Evolutionary conservation across 2,888 invertebrate species (phyloP), one percentile per base, ranked within the genome.

Genomic region (Amorpha juglandis): DNA sequence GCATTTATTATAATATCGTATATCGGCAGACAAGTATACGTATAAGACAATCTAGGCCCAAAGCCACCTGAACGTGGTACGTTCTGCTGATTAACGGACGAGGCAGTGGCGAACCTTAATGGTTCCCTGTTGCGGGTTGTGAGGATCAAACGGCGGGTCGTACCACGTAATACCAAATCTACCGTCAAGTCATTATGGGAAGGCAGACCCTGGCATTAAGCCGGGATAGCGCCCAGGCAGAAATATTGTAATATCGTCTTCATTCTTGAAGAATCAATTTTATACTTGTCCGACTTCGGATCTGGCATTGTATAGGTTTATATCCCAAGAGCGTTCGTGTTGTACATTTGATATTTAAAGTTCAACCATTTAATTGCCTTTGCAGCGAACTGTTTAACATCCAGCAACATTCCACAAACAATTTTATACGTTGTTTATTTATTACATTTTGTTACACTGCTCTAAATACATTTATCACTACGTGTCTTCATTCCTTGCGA

Each of bases 341-440:
- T 58, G 55, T 35, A 16, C 19, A 11, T 58, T 55, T 58, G 55
- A 58, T 58, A 58, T 58, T 58, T 58, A 58, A 58, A 58, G 55
- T 58, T 58, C 55, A 58, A 38, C 6, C 55, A 16, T n/a, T n/a
- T n/a, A n/a, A 48, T 48, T 48, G 48, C 48, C 4, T 58, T 58
- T 38, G 38, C n/a, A 19, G 16, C 55, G n/a, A 16, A 38, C 55
- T 55, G 38, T 16, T 55, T 55, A 55, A 55, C 38, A 55, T 55
- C 38, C 38, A 58, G 38, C 55, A 38, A 38, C 55, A 58, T 58
- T 58, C 55, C 55, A 16, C 55, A 35, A 58, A 35, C 35, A 19
- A 8, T 38, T 58, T 9, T 11, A 38, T 38, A 16, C 38, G 4
- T 35, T 58, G 35, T 38, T 38, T 38, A 38, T 16, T 48, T 16